Conservation (phyloP, 2,113 vertebrate species). For the Cavia aperea region DNA sequence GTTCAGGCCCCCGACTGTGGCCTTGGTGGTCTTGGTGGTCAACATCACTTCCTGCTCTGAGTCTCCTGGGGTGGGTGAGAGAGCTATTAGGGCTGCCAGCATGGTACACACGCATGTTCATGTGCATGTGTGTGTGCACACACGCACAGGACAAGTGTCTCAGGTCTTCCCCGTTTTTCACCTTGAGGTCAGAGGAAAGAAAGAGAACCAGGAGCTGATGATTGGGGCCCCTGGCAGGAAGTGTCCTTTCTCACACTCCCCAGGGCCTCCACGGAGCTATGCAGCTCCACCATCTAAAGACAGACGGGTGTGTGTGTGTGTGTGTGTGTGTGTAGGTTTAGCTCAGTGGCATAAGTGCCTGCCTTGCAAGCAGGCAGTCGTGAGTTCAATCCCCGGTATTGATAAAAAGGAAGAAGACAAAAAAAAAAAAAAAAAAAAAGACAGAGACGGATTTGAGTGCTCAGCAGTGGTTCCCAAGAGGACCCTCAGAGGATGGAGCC, state of each 20-base stretch:
- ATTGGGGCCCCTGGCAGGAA: no score
- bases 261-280: no score
- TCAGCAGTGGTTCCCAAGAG: background rate
- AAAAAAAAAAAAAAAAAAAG: background rate
- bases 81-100: background rate
- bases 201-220: no score
- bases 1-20: slow-evolving; percentile 89
- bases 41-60: slow-evolving; percentile 94
- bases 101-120: background rate
- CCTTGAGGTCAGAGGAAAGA: background rate
- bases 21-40: slow-evolving; percentile 89
- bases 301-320: background rate
- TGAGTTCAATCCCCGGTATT: no score
- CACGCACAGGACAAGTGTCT: background rate
- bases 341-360: no score
- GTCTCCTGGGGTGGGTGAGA: slow-evolving; percentile 76
- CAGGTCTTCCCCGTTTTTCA: background rate
- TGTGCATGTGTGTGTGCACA: no score
- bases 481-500: background rate
- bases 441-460: background rate
- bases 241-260: no score
- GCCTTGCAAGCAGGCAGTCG: no score
- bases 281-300: background rate
- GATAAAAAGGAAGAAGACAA: no score
- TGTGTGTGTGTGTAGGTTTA: no score